Base-by-base conservation (phyloP, 1,140 invertebrate genomes). In the Eubasilissa regina region DNA sequence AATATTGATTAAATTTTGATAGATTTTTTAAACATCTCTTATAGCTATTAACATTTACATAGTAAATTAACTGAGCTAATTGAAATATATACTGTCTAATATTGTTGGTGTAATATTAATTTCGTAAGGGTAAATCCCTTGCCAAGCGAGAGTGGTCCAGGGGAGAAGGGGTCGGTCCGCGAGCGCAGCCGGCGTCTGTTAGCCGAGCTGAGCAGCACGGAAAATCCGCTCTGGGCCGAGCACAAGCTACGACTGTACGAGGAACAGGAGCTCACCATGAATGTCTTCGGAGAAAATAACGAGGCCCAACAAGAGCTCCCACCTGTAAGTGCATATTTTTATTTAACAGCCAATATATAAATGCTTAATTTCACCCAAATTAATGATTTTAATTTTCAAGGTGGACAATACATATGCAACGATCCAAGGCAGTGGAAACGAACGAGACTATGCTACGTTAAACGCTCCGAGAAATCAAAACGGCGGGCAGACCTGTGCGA, bases 151-250 rank as follows among this genome's bases (percentile, higher is more conserved):
- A 89, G 90, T n/a, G 53, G 58, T 11, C 19, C 66, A 13, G 76
- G 79, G 11, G 81, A 83, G 64, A 83, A 83, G 72, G 81, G 81
- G 12, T 83, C 81, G n/a, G 79, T 80, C n/a, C 62, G 77, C 55
- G 75, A 78, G 17, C 48, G 81, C 47, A 83, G 81, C 51, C 35
- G 95, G 77, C 92, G 94, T 79, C 94, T 96, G 53, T 93, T 96
- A 35, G 94, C 96, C 84, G 95, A 96, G 84, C 87, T 96, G 11
- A 94, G 95, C 82, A 96, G 95, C 3, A 97, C 96, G 0, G 96
- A 97, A 87, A 97, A 97, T 91, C 96, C 96, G 0, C 88, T 97
- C 0, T 97, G 96, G 96, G 94, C 97, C 58, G 96, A 97, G 90
- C 96, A 96, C 84, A 97, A 97, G 91, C 88, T 97, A 15, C 94